A percentile compares a stretch with the other conserved stretches of the same genome.
phyloP scores from a whole-genome alignment of 2,797 vertebrate species.

The Coregonus sp. region DNA sequence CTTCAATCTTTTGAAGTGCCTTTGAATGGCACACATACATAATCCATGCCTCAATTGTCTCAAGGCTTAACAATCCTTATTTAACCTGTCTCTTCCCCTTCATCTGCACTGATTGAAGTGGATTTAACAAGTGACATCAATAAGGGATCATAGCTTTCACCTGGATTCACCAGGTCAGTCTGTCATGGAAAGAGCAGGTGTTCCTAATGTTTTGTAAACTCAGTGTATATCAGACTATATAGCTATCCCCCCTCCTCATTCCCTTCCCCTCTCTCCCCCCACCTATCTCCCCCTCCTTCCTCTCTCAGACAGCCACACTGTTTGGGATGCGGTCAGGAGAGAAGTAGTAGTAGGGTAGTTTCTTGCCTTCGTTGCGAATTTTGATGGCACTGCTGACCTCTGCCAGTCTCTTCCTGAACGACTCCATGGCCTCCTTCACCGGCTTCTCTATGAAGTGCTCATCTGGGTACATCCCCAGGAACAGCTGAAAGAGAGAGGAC shows the following conservation, averaged over 20 bases:
- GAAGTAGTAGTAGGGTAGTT: slow-evolving; percentile 92
- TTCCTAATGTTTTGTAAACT: too few species aligned
- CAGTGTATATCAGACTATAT: too few species aligned
- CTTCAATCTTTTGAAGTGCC: too few species aligned
- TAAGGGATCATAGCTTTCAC: too few species aligned
- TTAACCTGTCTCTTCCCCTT: too few species aligned
- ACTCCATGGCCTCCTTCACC: slow-evolving; percentile 84
- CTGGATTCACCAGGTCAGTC: too few species aligned
- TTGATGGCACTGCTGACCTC: slow-evolving; percentile 79
- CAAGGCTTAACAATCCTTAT: too few species aligned
- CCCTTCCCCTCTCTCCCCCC: neutral
- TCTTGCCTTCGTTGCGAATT: slow-evolving; percentile 89
- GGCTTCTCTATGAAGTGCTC: slow-evolving; percentile 93
- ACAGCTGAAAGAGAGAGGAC: slow-evolving; percentile 79
- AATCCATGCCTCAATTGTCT: too few species aligned
- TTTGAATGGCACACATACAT: too few species aligned
- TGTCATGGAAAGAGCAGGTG: too few species aligned
- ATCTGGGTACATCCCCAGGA: slow-evolving; percentile 92
- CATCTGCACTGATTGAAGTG: too few species aligned
- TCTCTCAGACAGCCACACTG: slow-evolving; percentile 86
- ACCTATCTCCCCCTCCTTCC: neutral
- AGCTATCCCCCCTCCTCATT: neutral
- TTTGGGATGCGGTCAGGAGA: slow-evolving; percentile 94
- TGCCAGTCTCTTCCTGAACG: slow-evolving; percentile 83
- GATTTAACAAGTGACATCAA: too few species aligned